phyloP scores from a whole-genome alignment of 92 coral and sea anemone species.

The Porites divaricata region DNA sequence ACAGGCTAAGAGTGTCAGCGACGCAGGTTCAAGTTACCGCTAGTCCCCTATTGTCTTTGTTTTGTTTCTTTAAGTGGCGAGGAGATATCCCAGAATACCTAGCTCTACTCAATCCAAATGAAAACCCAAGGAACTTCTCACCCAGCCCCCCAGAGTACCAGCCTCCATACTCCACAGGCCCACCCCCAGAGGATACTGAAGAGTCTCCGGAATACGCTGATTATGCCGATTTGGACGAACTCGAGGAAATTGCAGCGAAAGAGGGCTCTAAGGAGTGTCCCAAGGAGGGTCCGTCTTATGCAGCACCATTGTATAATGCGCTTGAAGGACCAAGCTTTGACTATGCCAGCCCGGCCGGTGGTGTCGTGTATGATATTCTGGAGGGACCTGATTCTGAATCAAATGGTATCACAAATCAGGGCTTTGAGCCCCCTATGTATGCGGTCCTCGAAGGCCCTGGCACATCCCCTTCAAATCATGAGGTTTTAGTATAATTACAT shows the following conservation, averaged over 20 bases:
- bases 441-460: slow-evolving; percentile 44
- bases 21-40: too few species aligned
- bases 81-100: slow-evolving; percentile 21
- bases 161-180: slow-evolving; percentile 53
- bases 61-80: not conserved
- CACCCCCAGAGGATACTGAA: slow-evolving; percentile 32
- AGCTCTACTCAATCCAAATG: slow-evolving; percentile 9
- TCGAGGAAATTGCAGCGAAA: slow-evolving; percentile 27
- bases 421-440: slow-evolving; percentile 21
- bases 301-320: slow-evolving; percentile 6
- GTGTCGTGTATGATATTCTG: slow-evolving; percentile 25
- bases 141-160: slow-evolving; percentile 24
- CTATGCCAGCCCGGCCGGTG: not conserved
- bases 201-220: slow-evolving; percentile 49
- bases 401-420: not conserved
- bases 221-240: slow-evolving; percentile 46
- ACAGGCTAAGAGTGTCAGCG: too few species aligned
- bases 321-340: slow-evolving; percentile 10
- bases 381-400: slow-evolving; percentile 26
- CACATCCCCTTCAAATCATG: not conserved
- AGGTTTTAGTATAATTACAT: too few species aligned
- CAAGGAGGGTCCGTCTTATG: not conserved
- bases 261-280: slow-evolving; percentile 1
- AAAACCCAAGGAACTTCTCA: not conserved
- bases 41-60: not conserved